These are phyloP conservation scores for Corbicula japonica DNA, from an alignment of 2,888 invertebrate genomes.

Conservation along the genomic window DNA sequence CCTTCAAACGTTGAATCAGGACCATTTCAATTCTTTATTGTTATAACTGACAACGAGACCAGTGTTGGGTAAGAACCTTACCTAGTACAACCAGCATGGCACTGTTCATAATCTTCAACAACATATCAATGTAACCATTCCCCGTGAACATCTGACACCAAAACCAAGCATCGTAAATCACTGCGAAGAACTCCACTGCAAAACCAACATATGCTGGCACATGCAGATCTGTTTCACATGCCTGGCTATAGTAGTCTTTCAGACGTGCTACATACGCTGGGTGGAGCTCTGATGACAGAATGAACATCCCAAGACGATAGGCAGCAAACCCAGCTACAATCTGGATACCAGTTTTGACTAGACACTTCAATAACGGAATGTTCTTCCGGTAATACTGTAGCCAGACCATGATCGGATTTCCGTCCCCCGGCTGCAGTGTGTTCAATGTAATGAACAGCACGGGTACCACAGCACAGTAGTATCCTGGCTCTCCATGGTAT, in stretches of 20 bases:
- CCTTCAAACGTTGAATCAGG: no score
- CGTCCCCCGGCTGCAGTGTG: conserved; percentile 61
- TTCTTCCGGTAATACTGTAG: conserved; percentile 55
- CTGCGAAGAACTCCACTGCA: conserved; percentile 70
- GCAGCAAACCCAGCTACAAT: conserved; percentile 68
- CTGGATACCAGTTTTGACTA: conserved; percentile 59
- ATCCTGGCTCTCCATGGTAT: conserved; percentile 68
- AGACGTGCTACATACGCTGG: conserved; percentile 56
- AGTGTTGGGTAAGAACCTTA: no score
- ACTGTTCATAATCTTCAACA: conserved; percentile 69
- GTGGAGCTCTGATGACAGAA: conserved; percentile 68
- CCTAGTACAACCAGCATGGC: conserved; percentile 71
- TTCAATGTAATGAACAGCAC: conserved; percentile 52
- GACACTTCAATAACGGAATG: conserved; percentile 59
- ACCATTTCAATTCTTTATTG: no score
- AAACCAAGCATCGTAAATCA: conserved; percentile 72
- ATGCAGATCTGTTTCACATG: conserved; percentile 71
- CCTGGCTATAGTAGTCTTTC: conserved; percentile 52
- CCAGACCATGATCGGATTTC: conserved; percentile 67
- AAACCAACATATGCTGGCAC: conserved; percentile 71
- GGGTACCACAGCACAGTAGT: conserved; percentile 66
- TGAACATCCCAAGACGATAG: conserved; percentile 64
- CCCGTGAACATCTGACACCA: conserved; percentile 62
- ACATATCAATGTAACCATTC: conserved; percentile 55
- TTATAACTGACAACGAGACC: no score